phyloP scores from a whole-genome alignment of 2,888 invertebrate genomes.

The Xestia rhomboidea region DNA sequence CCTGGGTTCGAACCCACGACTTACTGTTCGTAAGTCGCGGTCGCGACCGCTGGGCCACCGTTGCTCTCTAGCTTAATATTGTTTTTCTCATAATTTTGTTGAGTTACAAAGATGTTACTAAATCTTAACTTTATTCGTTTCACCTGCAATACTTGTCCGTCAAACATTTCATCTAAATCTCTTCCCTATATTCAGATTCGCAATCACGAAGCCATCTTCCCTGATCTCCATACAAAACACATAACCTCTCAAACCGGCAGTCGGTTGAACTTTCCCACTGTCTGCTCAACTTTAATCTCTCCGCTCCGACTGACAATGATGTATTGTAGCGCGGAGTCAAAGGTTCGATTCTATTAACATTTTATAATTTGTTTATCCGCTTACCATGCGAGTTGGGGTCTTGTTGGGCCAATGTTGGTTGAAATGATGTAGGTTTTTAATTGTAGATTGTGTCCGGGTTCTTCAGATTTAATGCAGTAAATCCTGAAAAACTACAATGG shows the following conservation, averaged over 20 bases:
- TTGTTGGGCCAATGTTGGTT: slow-evolving; percentile 54
- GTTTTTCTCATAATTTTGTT: no score
- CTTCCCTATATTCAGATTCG: background rate
- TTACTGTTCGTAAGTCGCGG: no score
- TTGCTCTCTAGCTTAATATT: no score
- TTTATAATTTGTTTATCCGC: slow-evolving; percentile 84
- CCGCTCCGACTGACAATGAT: slow-evolving; percentile 82
- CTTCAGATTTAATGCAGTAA: background rate
- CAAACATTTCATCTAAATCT: background rate
- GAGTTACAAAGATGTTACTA: background rate
- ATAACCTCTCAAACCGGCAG: slow-evolving; percentile 38
- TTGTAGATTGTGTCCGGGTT: background rate
- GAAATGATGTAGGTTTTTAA: background rate
- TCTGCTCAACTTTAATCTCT: slow-evolving; percentile 57
- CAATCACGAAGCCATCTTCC: slow-evolving; percentile 3
- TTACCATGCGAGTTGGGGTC: slow-evolving; percentile 54
- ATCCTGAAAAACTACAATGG: background rate
- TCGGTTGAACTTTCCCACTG: slow-evolving; percentile 64
- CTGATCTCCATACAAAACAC: slow-evolving; percentile 19
- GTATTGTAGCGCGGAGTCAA: slow-evolving; percentile 85
- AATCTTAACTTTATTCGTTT: background rate
- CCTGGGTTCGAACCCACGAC: no score
- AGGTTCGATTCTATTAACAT: slow-evolving; percentile 87
- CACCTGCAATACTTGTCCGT: background rate
- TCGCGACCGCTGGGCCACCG: no score